These are phyloP conservation scores for Himalopsyche anomala DNA, from an alignment of 2,888 invertebrate species.

Conservation along the genomic window DNA sequence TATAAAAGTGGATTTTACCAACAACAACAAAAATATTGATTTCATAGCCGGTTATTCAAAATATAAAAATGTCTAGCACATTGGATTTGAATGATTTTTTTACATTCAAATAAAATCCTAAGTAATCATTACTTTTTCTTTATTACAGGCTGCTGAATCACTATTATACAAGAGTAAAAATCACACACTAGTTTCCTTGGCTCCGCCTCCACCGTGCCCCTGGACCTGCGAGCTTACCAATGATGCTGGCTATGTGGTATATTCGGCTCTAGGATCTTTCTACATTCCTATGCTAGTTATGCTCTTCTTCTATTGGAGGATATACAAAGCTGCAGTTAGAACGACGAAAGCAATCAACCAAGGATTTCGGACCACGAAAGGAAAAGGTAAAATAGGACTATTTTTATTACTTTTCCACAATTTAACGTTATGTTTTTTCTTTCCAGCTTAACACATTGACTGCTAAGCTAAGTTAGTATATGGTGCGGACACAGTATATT, in stretches of 20 bases:
- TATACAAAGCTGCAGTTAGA: slow-evolving; percentile 94
- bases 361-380: slow-evolving; percentile 92
- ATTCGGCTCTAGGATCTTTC: slow-evolving; percentile 98
- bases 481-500: too few species aligned
- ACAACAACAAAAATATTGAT: too few species aligned
- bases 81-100: too few species aligned
- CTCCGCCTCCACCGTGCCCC: slow-evolving; percentile 80
- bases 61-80: too few species aligned
- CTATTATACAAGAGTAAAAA: slow-evolving; percentile 67
- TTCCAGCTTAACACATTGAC: too few species aligned
- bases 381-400: slow-evolving; percentile 70
- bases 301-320: slow-evolving; percentile 98
- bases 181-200: slow-evolving; percentile 68
- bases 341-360: slow-evolving; percentile 96
- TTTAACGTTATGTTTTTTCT: too few species aligned
- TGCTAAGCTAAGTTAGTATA: too few species aligned
- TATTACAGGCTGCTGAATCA: slow-evolving; percentile 62
- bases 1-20: too few species aligned
- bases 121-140: neutral
- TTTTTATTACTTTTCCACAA: too few species aligned
- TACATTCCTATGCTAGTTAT: slow-evolving; percentile 98
- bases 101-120: too few species aligned
- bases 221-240: slow-evolving; percentile 95
- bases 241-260: slow-evolving; percentile 96
- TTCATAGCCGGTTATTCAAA: too few species aligned